phyloP scores from a whole-genome alignment of 1,140 invertebrate species.

The Megathymus violae region DNA sequence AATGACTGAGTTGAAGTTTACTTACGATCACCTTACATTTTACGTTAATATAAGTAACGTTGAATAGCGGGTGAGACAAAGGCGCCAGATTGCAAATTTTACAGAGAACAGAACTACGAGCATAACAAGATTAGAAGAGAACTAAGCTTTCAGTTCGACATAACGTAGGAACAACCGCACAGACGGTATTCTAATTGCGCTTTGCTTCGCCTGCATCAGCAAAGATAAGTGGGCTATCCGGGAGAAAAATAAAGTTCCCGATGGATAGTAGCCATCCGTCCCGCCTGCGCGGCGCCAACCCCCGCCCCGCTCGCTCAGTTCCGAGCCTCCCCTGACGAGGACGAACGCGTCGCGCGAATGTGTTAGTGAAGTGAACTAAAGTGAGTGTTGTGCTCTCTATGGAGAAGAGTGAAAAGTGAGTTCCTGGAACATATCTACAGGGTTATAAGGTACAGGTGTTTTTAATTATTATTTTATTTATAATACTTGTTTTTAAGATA shows the following conservation, averaged over 20 bases:
- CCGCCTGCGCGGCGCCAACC: constrained; percentile 63
- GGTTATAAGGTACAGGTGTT: constrained; percentile 7
- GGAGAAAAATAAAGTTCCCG: constrained; percentile 69
- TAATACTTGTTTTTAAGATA: not conserved
- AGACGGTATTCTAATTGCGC: constrained; percentile 60
- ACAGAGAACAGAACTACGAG: too few species aligned
- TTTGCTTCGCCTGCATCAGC: constrained; percentile 63
- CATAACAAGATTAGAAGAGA: too few species aligned
- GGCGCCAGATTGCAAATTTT: too few species aligned
- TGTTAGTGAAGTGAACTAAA: constrained; percentile 36
- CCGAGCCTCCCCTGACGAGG: constrained; percentile 41
- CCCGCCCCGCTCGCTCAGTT: constrained; percentile 52
- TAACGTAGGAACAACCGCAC: constrained; percentile 22
- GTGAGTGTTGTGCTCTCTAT: constrained; percentile 38
- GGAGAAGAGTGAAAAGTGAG: constrained; percentile 21
- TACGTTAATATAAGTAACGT: too few species aligned
- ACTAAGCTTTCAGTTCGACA: constrained; percentile 12
- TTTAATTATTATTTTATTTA: not conserved
- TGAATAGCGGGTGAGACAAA: too few species aligned
- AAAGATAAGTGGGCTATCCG: constrained; percentile 68
- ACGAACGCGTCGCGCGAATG: constrained; percentile 43
- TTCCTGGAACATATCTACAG: not conserved
- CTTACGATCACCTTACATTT: too few species aligned
- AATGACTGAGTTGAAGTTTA: too few species aligned
- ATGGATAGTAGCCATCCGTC: constrained; percentile 42